phyloP scores from a whole-genome alignment of 2,797 vertebrate genomes.

The Mus minutoides region DNA sequence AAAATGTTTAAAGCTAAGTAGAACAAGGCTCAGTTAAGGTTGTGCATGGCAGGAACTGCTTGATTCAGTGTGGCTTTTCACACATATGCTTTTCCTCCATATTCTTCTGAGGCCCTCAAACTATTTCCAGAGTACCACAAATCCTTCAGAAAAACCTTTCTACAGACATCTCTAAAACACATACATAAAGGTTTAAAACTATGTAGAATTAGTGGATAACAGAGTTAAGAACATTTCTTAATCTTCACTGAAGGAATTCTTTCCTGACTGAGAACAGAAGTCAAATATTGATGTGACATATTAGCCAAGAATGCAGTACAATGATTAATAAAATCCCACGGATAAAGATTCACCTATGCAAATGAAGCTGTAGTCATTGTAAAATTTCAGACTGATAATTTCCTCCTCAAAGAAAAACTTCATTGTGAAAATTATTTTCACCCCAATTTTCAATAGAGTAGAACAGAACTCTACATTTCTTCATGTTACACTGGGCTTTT shows the following conservation, averaged over 20 bases:
- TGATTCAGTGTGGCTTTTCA: not conserved
- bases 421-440: not conserved
- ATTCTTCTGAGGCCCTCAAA: not conserved
- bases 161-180: not conserved
- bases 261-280: conserved; percentile 17
- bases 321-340: conserved; percentile 12
- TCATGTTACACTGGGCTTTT: not conserved
- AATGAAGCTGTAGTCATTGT: not conserved
- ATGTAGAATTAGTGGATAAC: not conserved
- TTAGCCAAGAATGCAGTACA: not conserved
- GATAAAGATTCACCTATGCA: not conserved
- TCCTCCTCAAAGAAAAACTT: not conserved
- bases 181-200: not conserved
- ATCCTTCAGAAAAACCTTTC: not conserved
- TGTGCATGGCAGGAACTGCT: not conserved
- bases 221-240: conserved; percentile 35
- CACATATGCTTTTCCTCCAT: not conserved
- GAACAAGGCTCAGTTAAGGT: not conserved
- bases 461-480: not conserved
- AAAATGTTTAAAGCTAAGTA: not conserved
- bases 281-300: not conserved
- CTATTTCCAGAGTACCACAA: not conserved
- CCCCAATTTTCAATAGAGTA: not conserved
- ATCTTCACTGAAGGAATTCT: conserved; percentile 37
- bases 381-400: conserved; percentile 27